Evolutionary conservation across 2,888 invertebrate genomes (phyloP), one percentile per base, ranked within the genome.

Genomic region (Fabriciana adippe): DNA sequence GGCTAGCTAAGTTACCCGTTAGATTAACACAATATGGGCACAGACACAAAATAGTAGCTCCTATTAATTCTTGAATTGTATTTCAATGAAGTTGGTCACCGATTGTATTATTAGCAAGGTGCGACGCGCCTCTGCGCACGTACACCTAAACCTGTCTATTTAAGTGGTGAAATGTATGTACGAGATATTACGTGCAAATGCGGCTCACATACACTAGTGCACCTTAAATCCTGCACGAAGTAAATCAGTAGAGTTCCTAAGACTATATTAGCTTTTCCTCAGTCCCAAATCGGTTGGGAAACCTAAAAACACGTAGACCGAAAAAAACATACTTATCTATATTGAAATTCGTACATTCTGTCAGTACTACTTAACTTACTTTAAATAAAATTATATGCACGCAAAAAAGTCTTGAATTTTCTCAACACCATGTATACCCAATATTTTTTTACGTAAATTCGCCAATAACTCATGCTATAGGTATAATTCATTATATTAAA

Each of bases 11-110:
- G 8, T 2, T 8, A 41, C 35, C 11, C 2, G 11, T 41, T 41
- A 41, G 35, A 35, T 35, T 6, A n/a, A n/a, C n/a, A n/a, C n/a
- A n/a, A n/a, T n/a, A n/a, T n/a, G n/a, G n/a, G n/a, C n/a, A n/a
- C n/a, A n/a, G n/a, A n/a, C 26, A 55, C 26, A 55, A 8, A 55
- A n/a, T n/a, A 55, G 35, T 55, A 55, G 35, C 11, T 41, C 8
- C 11, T 41, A 41, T 2, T 2, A 55, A 31, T 16, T 11, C 78
- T 84, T 74, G 85, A 80, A 85, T 86, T 75, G 59, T 68, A 68
- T 76, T 83, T 80, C 80, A 84, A 86, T 84, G 79, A 82, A 85
- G 85, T 78, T 78, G 70, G 82, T 79, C 82, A 80, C 79, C 77
- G 79, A 78, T 80, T 78, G 75, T 62, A 67, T 69, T 53, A 66